These are phyloP conservation scores for Malurus leucopterus DNA, from an alignment of 2,797 vertebrate species.

Conservation along the genomic window DNA sequence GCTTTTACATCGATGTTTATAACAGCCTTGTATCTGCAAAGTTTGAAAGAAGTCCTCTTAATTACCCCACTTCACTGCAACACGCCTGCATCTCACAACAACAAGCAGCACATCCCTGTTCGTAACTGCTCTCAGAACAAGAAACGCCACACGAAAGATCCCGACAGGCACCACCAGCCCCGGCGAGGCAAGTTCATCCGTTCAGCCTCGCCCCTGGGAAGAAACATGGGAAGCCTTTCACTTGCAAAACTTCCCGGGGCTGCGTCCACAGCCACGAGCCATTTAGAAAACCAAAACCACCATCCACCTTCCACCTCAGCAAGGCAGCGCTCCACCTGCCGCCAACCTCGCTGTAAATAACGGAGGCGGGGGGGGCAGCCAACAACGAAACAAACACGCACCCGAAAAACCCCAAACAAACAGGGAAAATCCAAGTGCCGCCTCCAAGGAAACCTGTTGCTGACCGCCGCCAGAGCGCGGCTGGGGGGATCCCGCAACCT, in stretches of 20 bases:
- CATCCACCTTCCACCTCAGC: not conserved
- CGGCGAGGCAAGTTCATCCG: not conserved
- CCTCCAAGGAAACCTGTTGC: constrained; percentile 40
- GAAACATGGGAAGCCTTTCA: not conserved
- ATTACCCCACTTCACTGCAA: not conserved
- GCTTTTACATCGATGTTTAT: not conserved
- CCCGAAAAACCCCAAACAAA: not conserved
- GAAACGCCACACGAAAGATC: not conserved
- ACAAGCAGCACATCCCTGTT: not conserved
- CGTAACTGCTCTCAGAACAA: not conserved
- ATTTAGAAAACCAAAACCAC: not conserved
- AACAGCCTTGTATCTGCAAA: accelerated
- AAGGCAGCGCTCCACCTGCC: constrained; percentile 1
- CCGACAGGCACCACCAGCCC: not conserved
- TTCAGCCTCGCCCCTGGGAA: not conserved
- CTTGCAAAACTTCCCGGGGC: not conserved
- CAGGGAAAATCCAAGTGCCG: not conserved
- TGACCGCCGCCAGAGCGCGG: not conserved
- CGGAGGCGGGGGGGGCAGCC: accelerated
- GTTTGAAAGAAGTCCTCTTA: not conserved
- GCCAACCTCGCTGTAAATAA: not conserved
- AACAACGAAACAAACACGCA: not conserved
- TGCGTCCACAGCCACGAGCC: not conserved
- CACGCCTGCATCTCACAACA: accelerated
- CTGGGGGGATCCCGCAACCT: not conserved